These are phyloP conservation scores for Stegastes partitus DNA, from an alignment of 2,113 vertebrate species.

Conservation along the genomic window DNA sequence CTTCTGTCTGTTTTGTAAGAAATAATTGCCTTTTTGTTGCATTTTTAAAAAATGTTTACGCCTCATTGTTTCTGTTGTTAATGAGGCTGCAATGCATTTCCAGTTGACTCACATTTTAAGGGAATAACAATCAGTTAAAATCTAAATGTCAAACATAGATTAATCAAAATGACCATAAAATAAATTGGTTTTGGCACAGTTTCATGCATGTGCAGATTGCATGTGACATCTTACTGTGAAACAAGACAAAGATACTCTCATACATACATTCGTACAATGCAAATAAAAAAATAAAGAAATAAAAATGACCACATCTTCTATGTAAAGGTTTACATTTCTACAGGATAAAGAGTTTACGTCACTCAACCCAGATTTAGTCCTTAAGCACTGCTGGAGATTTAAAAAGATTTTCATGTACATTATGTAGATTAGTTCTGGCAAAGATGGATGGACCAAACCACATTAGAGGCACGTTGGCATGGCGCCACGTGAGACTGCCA, in stretches of 20 bases:
- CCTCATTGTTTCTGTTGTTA: background rate
- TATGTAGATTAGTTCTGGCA: conserved; percentile 29
- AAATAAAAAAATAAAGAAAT: background rate
- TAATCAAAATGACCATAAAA: background rate
- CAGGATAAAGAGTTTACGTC: background rate
- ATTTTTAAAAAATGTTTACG: conserved; percentile 20
- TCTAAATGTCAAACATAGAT: background rate
- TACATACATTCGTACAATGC: conserved; percentile 1
- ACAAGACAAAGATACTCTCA: conserved; percentile 25
- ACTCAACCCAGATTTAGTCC: background rate
- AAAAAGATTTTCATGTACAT: conserved; percentile 5
- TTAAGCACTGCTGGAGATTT: background rate
- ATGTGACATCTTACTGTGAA: conserved; percentile 28
- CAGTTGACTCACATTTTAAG: conserved; percentile 3
- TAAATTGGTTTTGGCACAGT: background rate
- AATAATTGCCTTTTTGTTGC: background rate
- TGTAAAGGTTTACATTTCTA: background rate
- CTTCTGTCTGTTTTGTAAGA: too few relatives aligned
- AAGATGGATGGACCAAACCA: conserved; percentile 24
- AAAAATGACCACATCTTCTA: too few relatives aligned
- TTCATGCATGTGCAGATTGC: conserved; percentile 44
- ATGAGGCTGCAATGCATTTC: background rate
- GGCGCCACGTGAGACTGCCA: conserved; percentile 56
- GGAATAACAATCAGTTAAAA: background rate
- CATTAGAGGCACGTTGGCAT: conserved; percentile 21